Base-by-base conservation (phyloP, 2,797 vertebrate genomes). In the Aulostomus chinensis region DNA sequence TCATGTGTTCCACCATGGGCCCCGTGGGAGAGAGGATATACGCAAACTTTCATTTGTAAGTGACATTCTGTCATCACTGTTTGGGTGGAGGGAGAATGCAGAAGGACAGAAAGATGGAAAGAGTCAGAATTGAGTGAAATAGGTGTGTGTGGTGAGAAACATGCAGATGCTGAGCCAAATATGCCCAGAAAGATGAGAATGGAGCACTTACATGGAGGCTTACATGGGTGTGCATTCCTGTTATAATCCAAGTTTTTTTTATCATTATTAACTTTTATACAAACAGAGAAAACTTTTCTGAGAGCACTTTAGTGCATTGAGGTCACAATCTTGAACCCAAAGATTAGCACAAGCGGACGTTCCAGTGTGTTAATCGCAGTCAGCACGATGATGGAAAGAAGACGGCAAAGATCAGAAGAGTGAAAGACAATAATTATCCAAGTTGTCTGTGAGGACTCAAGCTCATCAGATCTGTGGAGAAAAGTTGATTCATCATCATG, bases 1-100 rank as follows among this genome's bases (percentile, higher is more conserved):
- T 82, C 68, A 54, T 60, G 52, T 76, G 80, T 79, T 86, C 67
- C 68, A 71, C 53, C 51, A 17, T 32, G 36, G 13, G 24, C 67
- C 53, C 52, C 12, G 12, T 7, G n/a, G 43, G 8, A 75, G 7
- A 31, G 35, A 55, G 40, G 36, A 57, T 53, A 40, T 58, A 67
- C 36, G 35, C 72, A 80, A 25, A 63, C 52, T 63, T 76, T 70
- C 50, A 68, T 71, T 49, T 71, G 57, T 33, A 51, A 69, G 39
- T 76, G 74, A 73, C 57, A 33, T 33, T 43, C 53, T 81, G 72
- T 83, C 73, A 73, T 65, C 53, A 4, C 33, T 51, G 28, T 51
- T 53, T 58, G 71, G 70, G 61, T 76, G 81, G 70, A 74, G 56
- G 36, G 25, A 45, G 46, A 45, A 14, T 6, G 17, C n/a, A 28